phyloP scores from a whole-genome alignment of 2,797 vertebrate species.

The Anomalospiza imberbis region DNA sequence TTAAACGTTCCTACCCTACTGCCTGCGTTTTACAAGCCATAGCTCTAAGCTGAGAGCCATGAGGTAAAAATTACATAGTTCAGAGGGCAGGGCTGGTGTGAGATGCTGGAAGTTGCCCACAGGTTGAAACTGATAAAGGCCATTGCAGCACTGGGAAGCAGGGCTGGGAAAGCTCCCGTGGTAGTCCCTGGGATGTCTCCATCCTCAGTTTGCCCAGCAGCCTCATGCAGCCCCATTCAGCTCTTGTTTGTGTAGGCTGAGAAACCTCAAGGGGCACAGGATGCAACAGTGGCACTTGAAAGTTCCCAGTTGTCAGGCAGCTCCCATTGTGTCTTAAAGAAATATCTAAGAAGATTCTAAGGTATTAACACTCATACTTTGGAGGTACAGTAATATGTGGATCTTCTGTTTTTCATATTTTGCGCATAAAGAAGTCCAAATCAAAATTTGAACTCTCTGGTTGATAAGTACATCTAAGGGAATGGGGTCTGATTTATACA shows the following conservation, averaged over 20 bases:
- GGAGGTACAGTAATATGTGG: background rate
- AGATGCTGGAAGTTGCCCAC: background rate
- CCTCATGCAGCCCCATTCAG: background rate
- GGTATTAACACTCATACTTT: background rate
- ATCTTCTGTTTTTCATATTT: constrained; percentile 37
- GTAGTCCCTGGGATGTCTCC: background rate
- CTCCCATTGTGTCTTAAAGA: background rate
- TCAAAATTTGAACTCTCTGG: constrained; percentile 35
- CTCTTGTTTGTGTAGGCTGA: background rate
- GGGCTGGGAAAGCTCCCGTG: background rate
- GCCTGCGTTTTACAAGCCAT: background rate
- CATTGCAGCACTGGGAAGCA: background rate
- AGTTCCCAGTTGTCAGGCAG: background rate
- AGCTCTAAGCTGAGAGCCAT: background rate
- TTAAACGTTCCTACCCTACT: background rate
- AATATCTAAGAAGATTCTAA: background rate
- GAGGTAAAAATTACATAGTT: background rate
- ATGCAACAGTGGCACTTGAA: background rate
- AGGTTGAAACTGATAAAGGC: accelerated
- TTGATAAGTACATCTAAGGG: constrained; percentile 56
- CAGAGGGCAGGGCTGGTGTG: background rate
- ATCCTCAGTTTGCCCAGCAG: background rate
- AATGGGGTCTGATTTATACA: constrained; percentile 46
- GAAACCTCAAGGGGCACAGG: background rate
- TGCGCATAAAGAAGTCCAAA: constrained; percentile 50